Conservation (phyloP, 1,140 invertebrate species). For the Diabrotica undecimpunctata region DNA sequence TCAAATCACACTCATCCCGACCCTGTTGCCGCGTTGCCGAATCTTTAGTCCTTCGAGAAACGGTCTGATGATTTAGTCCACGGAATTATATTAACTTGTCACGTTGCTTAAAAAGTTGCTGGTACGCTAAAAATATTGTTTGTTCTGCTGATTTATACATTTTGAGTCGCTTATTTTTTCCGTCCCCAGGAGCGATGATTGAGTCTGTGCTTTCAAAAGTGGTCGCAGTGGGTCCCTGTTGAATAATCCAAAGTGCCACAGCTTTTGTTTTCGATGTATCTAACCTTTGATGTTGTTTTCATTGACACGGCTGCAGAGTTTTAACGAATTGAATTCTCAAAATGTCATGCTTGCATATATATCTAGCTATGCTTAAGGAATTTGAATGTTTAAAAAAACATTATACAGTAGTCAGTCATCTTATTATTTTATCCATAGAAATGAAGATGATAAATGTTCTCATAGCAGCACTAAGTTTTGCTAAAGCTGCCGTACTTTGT, state of each 20-base stretch:
- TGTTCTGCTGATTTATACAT: neutral
- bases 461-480: too few species aligned
- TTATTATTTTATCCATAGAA: too few species aligned
- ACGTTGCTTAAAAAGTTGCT: slow-evolving; percentile 1
- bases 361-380: too few species aligned
- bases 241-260: neutral
- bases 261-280: too few species aligned
- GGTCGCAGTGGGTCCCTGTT: neutral
- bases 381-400: too few species aligned
- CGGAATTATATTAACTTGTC: slow-evolving; percentile 1
- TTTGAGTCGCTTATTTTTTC: neutral
- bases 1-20: neutral
- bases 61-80: neutral
- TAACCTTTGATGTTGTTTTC: too few species aligned
- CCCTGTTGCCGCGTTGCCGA: neutral
- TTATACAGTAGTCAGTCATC: too few species aligned
- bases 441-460: too few species aligned
- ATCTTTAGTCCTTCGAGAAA: neutral
- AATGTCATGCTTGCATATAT: too few species aligned
- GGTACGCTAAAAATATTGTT: neutral
- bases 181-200: neutral
- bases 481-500: too few species aligned
- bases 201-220: neutral
- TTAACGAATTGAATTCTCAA: too few species aligned
- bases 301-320: too few species aligned